A percentile compares a stretch with the other conserved stretches of the same genome.
phyloP scores from a whole-genome alignment of 2,888 invertebrate genomes.

The Odontocolon sp. region DNA sequence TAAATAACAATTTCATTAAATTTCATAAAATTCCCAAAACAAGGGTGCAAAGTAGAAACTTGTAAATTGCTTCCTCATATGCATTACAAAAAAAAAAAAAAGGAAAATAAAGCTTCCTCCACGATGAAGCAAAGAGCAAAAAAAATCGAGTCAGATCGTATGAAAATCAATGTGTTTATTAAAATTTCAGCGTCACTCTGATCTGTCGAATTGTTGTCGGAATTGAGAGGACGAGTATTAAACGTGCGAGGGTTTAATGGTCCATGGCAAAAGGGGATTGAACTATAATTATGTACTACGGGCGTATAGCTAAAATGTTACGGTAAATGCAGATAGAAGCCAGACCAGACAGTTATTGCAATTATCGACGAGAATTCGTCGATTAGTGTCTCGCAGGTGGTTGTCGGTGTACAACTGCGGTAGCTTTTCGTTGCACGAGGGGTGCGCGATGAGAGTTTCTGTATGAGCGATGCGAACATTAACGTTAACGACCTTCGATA shows the following conservation, averaged over 20 bases:
- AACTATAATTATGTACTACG: constrained; percentile 48
- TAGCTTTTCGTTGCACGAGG: constrained; percentile 11
- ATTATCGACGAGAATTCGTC: constrained; percentile 57
- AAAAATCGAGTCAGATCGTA: too few species aligned
- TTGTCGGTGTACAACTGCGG: background rate
- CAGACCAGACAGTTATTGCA: constrained; percentile 57
- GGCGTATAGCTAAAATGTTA: constrained; percentile 15
- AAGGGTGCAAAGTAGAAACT: too few species aligned
- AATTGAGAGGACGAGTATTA: constrained; percentile 16
- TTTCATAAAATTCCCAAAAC: background rate
- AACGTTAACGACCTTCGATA: constrained; percentile 42
- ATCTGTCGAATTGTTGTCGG: constrained; percentile 36
- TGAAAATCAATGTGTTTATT: constrained; percentile 31
- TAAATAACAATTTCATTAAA: background rate
- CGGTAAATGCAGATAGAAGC: constrained; percentile 21
- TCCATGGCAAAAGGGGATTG: constrained; percentile 8
- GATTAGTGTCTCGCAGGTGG: constrained; percentile 47
- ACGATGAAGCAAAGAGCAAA: background rate
- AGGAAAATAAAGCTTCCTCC: too few species aligned
- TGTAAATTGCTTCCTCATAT: too few species aligned
- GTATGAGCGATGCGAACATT: constrained; percentile 48
- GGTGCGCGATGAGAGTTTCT: constrained; percentile 10
- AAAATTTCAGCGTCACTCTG: constrained; percentile 44
- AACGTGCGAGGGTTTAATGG: constrained; percentile 53
- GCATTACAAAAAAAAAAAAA: background rate